Evolutionary conservation across 23 tunicate genomes (phyloP).

Genomic region (Pegea sp.): DNA sequence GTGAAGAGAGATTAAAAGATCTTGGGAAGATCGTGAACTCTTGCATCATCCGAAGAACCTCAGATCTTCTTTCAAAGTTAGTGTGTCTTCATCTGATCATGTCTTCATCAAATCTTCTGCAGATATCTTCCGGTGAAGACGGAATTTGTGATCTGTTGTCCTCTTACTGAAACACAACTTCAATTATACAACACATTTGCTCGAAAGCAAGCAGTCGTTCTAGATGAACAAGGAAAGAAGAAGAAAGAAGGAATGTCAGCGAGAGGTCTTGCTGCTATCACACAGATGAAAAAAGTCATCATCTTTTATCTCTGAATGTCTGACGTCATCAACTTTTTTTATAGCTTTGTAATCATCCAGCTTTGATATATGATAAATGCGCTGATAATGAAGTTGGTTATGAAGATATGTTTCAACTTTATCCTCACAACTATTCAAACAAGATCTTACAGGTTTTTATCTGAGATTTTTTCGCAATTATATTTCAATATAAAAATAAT

Average conservation of each 20-base stretch:
- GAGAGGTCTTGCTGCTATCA: constrained; percentile 64
- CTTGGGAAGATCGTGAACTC: constrained; percentile 50
- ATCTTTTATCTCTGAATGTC: neutral
- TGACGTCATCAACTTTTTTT: neutral
- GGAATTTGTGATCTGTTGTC: constrained; percentile 76
- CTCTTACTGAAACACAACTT: constrained; percentile 47
- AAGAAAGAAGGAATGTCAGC: constrained; percentile 36
- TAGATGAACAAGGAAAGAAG: neutral
- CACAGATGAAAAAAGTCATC: constrained; percentile 59
- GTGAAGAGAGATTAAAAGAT: constrained; percentile 63
- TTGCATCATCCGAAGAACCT: constrained; percentile 90
- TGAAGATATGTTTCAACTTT: constrained; percentile 34
- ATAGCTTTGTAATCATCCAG: constrained; percentile 95
- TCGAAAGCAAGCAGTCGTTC: constrained; percentile 18
- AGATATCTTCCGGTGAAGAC: constrained; percentile 91
- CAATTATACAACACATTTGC: constrained; percentile 42
- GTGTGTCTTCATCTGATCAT: neutral
- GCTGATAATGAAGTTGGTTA: constrained; percentile 30
- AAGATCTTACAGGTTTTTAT: constrained; percentile 46
- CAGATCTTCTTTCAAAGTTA: constrained; percentile 79
- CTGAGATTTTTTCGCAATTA: too few relatives aligned
- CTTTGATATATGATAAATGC: constrained; percentile 72
- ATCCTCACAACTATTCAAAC: constrained; percentile 22
- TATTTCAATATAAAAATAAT: too few relatives aligned
- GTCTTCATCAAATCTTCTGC: neutral